phyloP scores from a whole-genome alignment of 2,113 vertebrate species.

The Illadopsis cleaveri region DNA sequence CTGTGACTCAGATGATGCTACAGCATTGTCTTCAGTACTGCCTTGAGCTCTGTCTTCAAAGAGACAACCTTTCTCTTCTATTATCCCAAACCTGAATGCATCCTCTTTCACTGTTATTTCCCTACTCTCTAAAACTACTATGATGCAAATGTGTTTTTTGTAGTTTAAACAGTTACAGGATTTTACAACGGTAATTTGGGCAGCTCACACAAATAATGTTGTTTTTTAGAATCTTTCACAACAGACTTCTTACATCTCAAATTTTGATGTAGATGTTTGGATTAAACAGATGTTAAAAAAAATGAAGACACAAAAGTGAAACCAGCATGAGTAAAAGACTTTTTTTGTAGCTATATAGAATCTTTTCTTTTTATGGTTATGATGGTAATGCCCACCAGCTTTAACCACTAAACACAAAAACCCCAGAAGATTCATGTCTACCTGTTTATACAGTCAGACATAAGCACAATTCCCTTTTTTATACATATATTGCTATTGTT shows the following conservation, averaged over 20 bases:
- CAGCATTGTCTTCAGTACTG: neutral
- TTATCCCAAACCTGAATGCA: neutral
- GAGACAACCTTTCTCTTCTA: neutral
- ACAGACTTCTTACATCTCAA: neutral
- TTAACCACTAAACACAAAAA: neutral
- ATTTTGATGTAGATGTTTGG: neutral
- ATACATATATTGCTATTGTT: neutral
- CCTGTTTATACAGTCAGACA: neutral
- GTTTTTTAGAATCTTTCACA: neutral
- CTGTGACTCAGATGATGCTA: neutral
- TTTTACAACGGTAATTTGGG: neutral
- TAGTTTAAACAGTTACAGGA: neutral
- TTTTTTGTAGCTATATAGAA: neutral
- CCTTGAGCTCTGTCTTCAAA: neutral
- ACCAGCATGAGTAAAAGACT: neutral
- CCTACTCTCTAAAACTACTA: neutral
- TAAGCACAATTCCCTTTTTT: neutral
- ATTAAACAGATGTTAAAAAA: neutral
- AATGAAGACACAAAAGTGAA: neutral
- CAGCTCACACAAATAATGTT: neutral
- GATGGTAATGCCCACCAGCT: neutral
- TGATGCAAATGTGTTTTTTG: neutral
- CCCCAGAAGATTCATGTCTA: neutral
- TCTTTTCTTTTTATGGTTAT: neutral
- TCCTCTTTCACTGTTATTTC: neutral